These are phyloP conservation scores for Corbicula japonica DNA, from an alignment of 2,888 invertebrate genomes.

Conservation along the genomic window DNA sequence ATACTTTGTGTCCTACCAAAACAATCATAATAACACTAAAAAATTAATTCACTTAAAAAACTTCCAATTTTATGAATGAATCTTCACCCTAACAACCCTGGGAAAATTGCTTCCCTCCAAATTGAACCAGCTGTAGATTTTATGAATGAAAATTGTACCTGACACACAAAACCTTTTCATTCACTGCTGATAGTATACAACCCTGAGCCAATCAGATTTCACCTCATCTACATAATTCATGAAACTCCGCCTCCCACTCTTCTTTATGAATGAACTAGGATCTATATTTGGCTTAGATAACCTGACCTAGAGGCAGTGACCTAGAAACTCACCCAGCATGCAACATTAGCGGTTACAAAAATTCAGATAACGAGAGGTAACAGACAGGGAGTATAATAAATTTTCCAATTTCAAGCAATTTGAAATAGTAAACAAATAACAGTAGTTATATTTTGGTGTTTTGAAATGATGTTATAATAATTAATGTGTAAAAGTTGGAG, in stretches of 20 bases:
- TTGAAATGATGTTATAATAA: no score
- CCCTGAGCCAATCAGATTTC: constrained; percentile 63
- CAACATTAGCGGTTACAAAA: constrained; percentile 37
- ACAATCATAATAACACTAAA: not conserved
- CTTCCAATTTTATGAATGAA: constrained; percentile 61
- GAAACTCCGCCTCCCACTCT: constrained; percentile 52
- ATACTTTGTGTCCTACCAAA: not conserved
- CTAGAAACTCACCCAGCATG: constrained; percentile 54
- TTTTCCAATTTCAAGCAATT: no score
- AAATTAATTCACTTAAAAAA: not conserved
- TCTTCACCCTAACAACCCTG: constrained; percentile 57
- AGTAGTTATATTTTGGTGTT: no score
- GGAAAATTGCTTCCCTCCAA: constrained; percentile 71
- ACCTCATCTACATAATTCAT: constrained; percentile 73
- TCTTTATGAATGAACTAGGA: constrained; percentile 71
- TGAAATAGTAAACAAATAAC: no score
- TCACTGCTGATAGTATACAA: constrained; percentile 27
- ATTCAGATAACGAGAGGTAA: constrained; percentile 39
- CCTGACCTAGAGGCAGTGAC: constrained; percentile 62
- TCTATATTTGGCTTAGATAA: constrained; percentile 66
- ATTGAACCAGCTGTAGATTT: constrained; percentile 65
- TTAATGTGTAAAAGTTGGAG: no score
- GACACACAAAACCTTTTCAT: constrained; percentile 45
- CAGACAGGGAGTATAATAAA: no score
- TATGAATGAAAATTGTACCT: constrained; percentile 64